Evolutionary conservation across 2,797 vertebrate species (phyloP), one percentile per base, ranked within the genome.

Genomic region (Lithobates pipiens): DNA sequence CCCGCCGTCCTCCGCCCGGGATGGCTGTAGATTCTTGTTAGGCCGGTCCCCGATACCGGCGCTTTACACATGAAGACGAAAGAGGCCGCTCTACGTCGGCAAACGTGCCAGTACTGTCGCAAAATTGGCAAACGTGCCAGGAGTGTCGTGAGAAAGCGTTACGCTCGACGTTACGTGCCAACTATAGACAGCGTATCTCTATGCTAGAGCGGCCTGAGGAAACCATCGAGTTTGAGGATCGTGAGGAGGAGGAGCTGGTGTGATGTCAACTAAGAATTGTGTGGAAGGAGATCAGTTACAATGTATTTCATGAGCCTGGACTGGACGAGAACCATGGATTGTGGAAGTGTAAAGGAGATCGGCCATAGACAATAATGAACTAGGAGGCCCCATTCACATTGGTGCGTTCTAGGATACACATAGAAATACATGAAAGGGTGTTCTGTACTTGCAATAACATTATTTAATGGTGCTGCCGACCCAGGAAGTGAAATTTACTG

Each of bases 11-110:
- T 72, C 8, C 32, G 42, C 2, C 7, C 21, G 10, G 23, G 85
- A 86, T 86, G 85, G 63, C 69, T 0, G 29, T 27, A 32, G 85
- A 86, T 86, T 79, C 2, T 67, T 18, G 7, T 5, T 6, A 78
- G 75, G 80, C 80, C 80, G 27, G 25, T 16, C 18, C 16, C 29
- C 6, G 34, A 23, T 29, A 50, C 85, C 32, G 85, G 85, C 76
- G 34, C 23, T 50, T 15, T n/a, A 15, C 50, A 63, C 18, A 11
- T 13, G 54, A 27, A 68, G 27, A 39, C 42, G 16, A 5, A 8
- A 68, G 23, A 75, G 29, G 63, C 5, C 54, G 42, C 0, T 3
- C 10, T 67, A 74, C 85, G 80, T 44, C 69, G 2, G 2, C 70
- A 63, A 10, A 15, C 39, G 5, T 25, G 54, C 54, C 75, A 77